phyloP scores from a whole-genome alignment of 2,888 invertebrate genomes.

The Megaustenia siamemsis region DNA sequence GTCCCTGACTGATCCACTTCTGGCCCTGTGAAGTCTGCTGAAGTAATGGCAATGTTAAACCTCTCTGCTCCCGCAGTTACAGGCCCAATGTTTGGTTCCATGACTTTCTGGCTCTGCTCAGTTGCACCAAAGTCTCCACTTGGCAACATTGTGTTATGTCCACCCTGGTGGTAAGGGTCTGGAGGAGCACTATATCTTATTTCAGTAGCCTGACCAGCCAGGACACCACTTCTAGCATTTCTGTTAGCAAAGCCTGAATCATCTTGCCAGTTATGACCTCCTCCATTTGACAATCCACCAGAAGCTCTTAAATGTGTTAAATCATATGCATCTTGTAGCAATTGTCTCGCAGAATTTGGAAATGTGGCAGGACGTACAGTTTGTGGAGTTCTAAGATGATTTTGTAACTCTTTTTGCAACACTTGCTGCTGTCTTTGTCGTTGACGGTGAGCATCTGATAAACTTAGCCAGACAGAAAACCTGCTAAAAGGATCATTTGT shows the following conservation, averaged over 20 bases:
- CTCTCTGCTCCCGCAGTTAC: background rate
- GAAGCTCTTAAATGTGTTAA: background rate
- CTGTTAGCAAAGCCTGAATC: background rate
- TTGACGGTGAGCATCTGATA: background rate
- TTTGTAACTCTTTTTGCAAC: background rate
- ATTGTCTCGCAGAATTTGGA: background rate
- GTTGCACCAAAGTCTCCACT: background rate
- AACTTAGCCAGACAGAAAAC: background rate
- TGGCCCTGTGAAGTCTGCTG: conserved; percentile 31
- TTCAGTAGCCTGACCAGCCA: background rate
- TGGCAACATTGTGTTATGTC: background rate
- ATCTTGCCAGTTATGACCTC: background rate
- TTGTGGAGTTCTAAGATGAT: background rate
- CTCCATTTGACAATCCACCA: background rate
- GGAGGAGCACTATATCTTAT: background rate
- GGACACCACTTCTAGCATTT: background rate
- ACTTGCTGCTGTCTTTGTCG: background rate
- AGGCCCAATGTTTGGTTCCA: conserved; percentile 2
- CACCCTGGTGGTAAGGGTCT: background rate
- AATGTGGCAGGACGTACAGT: no score
- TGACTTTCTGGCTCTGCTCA: background rate
- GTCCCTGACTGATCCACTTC: conserved; percentile 16
- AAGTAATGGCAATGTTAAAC: background rate
- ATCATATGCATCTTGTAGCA: background rate
- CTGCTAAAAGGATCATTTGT: background rate